These are phyloP conservation scores for Oryzias melastigma DNA, from an alignment of 2,113 vertebrate genomes.

Conservation along the genomic window DNA sequence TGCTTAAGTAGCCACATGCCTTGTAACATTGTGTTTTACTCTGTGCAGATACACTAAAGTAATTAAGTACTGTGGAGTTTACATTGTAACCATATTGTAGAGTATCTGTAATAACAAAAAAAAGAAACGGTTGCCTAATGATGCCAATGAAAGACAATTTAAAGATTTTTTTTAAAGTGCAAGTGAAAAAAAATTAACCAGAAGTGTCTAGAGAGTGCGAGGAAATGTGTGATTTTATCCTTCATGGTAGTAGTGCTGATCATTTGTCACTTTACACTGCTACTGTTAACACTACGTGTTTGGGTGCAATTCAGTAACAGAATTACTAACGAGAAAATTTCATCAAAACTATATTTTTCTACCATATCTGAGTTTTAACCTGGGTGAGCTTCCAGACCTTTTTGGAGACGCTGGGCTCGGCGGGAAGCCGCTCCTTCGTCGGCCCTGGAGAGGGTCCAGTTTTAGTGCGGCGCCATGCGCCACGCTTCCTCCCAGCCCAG, in stretches of 20 bases:
- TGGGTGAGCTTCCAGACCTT: constrained; percentile 64
- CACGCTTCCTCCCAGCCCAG: constrained; percentile 19
- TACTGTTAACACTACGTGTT: constrained; percentile 67
- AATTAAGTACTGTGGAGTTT: constrained; percentile 79
- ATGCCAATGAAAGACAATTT: constrained; percentile 77
- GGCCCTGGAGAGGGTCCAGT: constrained; percentile 13
- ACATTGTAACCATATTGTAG: constrained; percentile 78
- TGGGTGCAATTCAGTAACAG: constrained; percentile 74
- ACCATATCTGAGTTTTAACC: constrained; percentile 79
- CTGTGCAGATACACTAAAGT: constrained; percentile 73
- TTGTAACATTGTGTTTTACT: constrained; percentile 80
- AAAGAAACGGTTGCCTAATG: constrained; percentile 71
- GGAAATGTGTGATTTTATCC: constrained; percentile 37
- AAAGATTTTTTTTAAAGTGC: constrained; percentile 66
- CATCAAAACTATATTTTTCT: constrained; percentile 83
- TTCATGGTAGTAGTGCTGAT: constrained; percentile 61
- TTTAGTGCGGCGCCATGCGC: constrained; percentile 15
- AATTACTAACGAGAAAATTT: constrained; percentile 76
- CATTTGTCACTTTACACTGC: constrained; percentile 63
- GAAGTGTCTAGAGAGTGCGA: constrained; percentile 67
- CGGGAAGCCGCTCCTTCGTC: background rate
- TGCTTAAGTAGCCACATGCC: constrained; percentile 79
- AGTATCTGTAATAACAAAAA: constrained; percentile 55
- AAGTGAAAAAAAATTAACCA: constrained; percentile 61
- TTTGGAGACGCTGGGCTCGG: constrained; percentile 30